phyloP scores from a whole-genome alignment of 2,797 vertebrate species.

The Synaphobranchus kaupii region DNA sequence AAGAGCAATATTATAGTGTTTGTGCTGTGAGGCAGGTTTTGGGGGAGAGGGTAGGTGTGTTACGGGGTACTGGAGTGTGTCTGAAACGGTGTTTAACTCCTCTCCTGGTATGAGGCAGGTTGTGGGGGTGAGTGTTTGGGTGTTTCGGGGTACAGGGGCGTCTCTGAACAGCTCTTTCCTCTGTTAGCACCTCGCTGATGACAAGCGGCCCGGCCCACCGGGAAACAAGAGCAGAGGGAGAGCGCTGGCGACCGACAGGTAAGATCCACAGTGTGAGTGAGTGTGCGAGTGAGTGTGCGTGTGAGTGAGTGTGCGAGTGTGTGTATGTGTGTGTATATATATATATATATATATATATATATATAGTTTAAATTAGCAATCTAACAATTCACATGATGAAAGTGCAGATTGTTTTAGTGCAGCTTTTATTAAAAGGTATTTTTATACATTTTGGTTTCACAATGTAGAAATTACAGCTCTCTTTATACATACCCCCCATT shows the following conservation, averaged over 20 bases:
- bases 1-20: neutral
- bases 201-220: constrained; percentile 25
- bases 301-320: neutral
- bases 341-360: no score
- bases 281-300: neutral
- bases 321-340: neutral
- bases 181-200: constrained; percentile 30
- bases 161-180: neutral
- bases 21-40: no score
- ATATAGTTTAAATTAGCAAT: no score
- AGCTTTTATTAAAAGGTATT: no score
- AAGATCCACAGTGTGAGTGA: neutral
- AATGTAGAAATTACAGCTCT: no score
- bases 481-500: no score
- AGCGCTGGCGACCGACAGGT: constrained; percentile 41
- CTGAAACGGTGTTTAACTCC: neutral
- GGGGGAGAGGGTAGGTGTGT: no score
- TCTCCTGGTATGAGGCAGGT: no score
- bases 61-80: neutral
- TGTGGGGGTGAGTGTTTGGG: no score
- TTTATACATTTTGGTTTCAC: no score
- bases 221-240: constrained; percentile 46
- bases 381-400: no score
- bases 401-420: no score
- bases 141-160: neutral